Base-by-base conservation (phyloP, 2,797 vertebrate genomes). In the Esox lucius region DNA sequence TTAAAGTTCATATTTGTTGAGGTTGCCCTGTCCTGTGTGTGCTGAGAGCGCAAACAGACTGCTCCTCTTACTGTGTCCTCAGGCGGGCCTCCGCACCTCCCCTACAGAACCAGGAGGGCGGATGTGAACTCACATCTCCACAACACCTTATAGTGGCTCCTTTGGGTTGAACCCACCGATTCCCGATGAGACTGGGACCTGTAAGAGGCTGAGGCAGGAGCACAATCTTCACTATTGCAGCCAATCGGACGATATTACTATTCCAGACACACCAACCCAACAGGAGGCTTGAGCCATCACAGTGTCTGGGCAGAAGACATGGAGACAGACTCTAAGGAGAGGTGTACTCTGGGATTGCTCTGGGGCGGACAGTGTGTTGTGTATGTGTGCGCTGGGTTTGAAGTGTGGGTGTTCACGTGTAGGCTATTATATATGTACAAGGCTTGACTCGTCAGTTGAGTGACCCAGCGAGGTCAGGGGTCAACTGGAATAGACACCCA, bases 131-230 rank as follows among this genome's bases (percentile, higher is more conserved):
- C 79, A 0, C 83, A 72, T 35, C 81, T 74, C 1, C 56, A 80
- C 76, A 89, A 91, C 80, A 84, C 87, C 1, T 91, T 92, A 84
- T 91, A 92, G 86, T 86, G 24, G 56, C 67, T 35, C 72, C 81
- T 46, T 22, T 51, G 2, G 71, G 68, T 70, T 51, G 70, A 65
- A 72, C 62, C 31, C 70, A 61, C 33, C 62, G 69, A 62, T 19
- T 42, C 9, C 46, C 8, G 28, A 31, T 13, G 26, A 64, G 71
- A 69, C 39, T 74, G 68, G n/a, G 28, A 67, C 68, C 26, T 56
- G 68, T 69, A 31, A 13, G 68, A 75, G 74, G 78, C 56, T 59
- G 56, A 24, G 56, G 22, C 22, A 61, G 56, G 77, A 33, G 59
- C 76, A 31, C 42, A 28, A 62, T 65, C 16, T 31, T 61, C 56